These are phyloP conservation scores for Nomia melanderi DNA, from an alignment of 1,140 invertebrate genomes.

Conservation along the genomic window DNA sequence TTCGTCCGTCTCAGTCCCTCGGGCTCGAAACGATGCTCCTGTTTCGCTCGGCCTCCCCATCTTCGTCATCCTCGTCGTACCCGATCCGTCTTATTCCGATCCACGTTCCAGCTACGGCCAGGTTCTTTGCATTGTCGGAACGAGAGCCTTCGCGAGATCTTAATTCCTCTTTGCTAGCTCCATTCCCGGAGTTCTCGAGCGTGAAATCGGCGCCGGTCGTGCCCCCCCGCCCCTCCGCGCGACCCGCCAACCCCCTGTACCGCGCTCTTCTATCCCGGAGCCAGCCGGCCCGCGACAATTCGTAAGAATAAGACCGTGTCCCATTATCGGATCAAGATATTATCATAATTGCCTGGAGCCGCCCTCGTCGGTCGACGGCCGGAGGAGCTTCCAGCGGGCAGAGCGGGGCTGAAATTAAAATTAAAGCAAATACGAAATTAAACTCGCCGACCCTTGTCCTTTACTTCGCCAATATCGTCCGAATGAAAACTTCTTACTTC, in stretches of 20 bases:
- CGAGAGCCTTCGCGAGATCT: constrained; percentile 61
- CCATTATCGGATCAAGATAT: constrained; percentile 69
- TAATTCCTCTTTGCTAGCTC: constrained; percentile 65
- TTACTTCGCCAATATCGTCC: not conserved
- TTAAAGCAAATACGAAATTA: constrained; percentile 60
- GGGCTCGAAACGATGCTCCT: not conserved
- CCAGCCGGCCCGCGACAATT: constrained; percentile 57
- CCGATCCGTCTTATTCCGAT: constrained; percentile 31
- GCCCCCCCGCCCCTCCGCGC: constrained; percentile 11
- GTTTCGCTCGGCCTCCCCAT: constrained; percentile 18
- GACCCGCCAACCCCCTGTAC: constrained; percentile 14
- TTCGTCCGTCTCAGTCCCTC: constrained; percentile 42
- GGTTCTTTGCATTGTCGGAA: constrained; percentile 61
- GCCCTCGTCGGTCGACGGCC: constrained; percentile 29
- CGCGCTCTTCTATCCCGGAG: too few species aligned
- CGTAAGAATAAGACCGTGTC: constrained; percentile 66
- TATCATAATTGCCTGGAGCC: constrained; percentile 63
- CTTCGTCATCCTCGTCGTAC: not conserved
- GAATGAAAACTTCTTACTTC: not conserved
- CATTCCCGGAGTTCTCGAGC: constrained; percentile 64
- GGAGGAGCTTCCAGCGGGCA: constrained; percentile 2
- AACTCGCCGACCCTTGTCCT: not conserved
- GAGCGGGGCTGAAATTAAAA: constrained; percentile 44
- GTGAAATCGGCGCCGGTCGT: constrained; percentile 57
- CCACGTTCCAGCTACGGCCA: constrained; percentile 9